phyloP scores from a whole-genome alignment of 2,888 invertebrate species.

The Lasioglossum oenotherae region DNA sequence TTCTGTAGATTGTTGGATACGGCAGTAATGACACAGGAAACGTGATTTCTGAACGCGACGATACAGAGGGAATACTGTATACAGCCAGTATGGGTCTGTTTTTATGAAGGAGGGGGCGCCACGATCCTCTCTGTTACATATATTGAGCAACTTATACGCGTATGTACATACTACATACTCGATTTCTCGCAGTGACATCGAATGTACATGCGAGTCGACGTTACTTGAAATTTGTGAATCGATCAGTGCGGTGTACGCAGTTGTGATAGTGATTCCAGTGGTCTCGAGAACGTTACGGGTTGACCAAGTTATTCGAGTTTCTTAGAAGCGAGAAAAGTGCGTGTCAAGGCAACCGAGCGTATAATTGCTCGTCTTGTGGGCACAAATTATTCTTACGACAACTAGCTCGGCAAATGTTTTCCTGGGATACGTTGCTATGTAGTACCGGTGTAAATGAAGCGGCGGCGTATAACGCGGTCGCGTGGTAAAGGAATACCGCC shows the following conservation, averaged over 20 bases:
- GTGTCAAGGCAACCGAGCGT: slow-evolving; percentile 42
- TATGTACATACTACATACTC: slow-evolving; percentile 19
- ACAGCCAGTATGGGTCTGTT: background rate
- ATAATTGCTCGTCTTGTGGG: slow-evolving; percentile 24
- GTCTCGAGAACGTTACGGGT: slow-evolving; percentile 59
- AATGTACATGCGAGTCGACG: slow-evolving; percentile 44
- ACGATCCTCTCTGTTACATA: slow-evolving; percentile 11
- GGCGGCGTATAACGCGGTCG: slow-evolving; percentile 77
- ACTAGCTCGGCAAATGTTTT: slow-evolving; percentile 39
- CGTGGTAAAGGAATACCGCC: slow-evolving; percentile 70
- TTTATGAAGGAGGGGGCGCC: slow-evolving; percentile 37
- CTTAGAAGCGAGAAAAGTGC: slow-evolving; percentile 46
- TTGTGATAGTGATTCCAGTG: slow-evolving; percentile 57
- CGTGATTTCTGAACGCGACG: background rate
- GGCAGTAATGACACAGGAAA: background rate
- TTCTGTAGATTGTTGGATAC: background rate
- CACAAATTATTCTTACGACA: slow-evolving; percentile 40
- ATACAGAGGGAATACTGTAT: background rate
- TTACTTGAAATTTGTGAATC: slow-evolving; percentile 58
- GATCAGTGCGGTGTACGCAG: slow-evolving; percentile 69
- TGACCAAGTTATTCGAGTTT: slow-evolving; percentile 52
- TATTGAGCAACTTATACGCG: slow-evolving; percentile 3
- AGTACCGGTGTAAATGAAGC: slow-evolving; percentile 73
- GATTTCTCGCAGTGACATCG: slow-evolving; percentile 45
- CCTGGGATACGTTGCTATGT: slow-evolving; percentile 69